Base-by-base conservation (phyloP, 2,888 invertebrate genomes). In the Eupithecia dodoneata region DNA sequence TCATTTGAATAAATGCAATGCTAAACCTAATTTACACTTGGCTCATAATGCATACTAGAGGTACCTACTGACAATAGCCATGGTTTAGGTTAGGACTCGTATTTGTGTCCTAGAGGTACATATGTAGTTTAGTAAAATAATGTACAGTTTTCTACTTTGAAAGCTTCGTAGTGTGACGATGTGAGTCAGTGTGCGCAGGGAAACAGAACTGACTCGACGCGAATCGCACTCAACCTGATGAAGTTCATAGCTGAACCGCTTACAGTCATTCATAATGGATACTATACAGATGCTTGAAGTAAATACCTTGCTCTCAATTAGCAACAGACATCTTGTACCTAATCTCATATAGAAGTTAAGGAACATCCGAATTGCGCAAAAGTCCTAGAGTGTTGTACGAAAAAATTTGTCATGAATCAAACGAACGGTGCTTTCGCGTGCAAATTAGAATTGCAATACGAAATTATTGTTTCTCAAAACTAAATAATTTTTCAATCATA, bases 1-100 rank as follows among this genome's bases (percentile, higher is more conserved):
- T 78, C 74, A 81, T 81, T 81, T 81, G 80, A 83, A 83, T 83
- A 81, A 79, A 81, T 83, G 83, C 81, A 81, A 81, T 79, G 81
- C 81, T 79, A 80, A 83, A 81, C 74, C 52, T 75, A 80, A 81
- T 80, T 81, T 81, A 76, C 83, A 80, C 79, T 78, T 81, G 71
- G 75, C 77, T 77, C 75, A 74, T 74, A 77, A 79, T 81, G 77
- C 81, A 75, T 77, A 75, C 55, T 67, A 41, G 69, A 72, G 75
- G 65, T 70, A 30, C 30, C 30, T 30, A 77, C 77, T 79, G 78
- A 77, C 55, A 59, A 59, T 73, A 78, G 76, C 73, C 52, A 66
- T 71, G 52, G 70, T 65, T 76, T 55, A 67, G 63, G 63, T 76
- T 55, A 67, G 63, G 63, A 70, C 18, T 59, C 69, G 15, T 73